Evolutionary conservation across 2,888 invertebrate genomes (phyloP).

Genomic region (Mythimna pallens): DNA sequence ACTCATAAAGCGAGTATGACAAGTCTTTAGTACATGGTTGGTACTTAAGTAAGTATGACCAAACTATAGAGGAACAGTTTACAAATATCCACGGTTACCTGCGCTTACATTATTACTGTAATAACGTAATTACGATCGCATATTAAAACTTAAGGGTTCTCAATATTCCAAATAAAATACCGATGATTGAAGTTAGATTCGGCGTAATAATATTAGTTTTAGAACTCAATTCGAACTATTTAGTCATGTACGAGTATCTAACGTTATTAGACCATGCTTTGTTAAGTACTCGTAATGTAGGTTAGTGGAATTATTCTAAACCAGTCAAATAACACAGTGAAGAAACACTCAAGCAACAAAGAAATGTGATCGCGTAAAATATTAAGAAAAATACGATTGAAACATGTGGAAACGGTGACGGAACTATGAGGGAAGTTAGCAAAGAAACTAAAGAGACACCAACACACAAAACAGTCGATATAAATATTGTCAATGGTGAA

Average conservation of each 20-base stretch:
- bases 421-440: neutral
- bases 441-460: neutral
- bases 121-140: constrained; percentile 6
- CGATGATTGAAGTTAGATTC: neutral
- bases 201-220: neutral
- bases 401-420: neutral
- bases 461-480: neutral
- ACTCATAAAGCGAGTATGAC: constrained; percentile 11
- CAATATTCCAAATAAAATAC: neutral
- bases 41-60: neutral
- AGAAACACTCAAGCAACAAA: neutral
- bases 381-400: neutral
- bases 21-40: neutral
- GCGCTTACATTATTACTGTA: constrained; percentile 26
- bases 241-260: neutral
- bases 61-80: constrained; percentile 40
- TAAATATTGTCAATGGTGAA: neutral
- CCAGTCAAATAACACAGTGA: neutral
- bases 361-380: neutral
- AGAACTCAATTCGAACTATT: neutral
- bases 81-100: constrained; percentile 51
- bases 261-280: neutral
- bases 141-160: neutral
- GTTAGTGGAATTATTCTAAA: neutral
- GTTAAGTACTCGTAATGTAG: neutral